Evolutionary conservation across 2,797 vertebrate genomes (phyloP), one percentile per base, ranked within the genome.

Genomic region (Anguilla anguilla): DNA sequence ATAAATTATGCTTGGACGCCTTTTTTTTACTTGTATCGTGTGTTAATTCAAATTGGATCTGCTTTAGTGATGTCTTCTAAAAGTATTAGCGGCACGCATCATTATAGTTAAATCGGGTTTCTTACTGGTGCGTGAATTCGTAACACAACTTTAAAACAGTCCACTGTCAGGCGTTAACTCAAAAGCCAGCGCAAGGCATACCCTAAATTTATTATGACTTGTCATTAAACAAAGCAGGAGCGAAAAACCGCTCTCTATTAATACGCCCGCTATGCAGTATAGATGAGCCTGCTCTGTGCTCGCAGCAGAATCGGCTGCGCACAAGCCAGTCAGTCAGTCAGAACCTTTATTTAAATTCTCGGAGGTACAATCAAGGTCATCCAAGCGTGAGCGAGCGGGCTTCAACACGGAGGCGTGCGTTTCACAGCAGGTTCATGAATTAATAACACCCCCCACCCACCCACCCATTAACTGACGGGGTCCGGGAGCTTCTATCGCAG

Each of bases 221-320:
- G 2, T 72, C 1, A 31, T 67, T 69, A 43, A 84, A 43, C 51
- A 46, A 85, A 43, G 55, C 43, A 49, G 83, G 31, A 51, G 46
- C n/a, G 59, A 82, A 53, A 92, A 92, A 92, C 89, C 59, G 28
- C 69, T 61, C 77, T 92, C 95, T 95, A 95, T 94, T 96, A 95
- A 96, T 96, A 95, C 82, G 84, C 59, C 87, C 90, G 88, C 90
- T 92, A 95, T 96, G 93, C 94, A 96, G 92, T 92, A 95, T 96
- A 91, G 92, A 96, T 96, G 94, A 95, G 93, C 31, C 89, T 83
- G 57, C 51, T 35, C 77, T 39, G 39, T 39, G 39, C 2, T 39
- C 39, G 39, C 39, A 39, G 64, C 55, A 28, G 55, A 61, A 77
- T 28, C 72, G 13, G 91, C 88, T 88, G 92, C 89, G 89, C 88